A percentile compares a stretch with the other conserved stretches of the same genome.
phyloP scores from a whole-genome alignment of 2,888 invertebrate genomes.

The Argyra leucocephala region DNA sequence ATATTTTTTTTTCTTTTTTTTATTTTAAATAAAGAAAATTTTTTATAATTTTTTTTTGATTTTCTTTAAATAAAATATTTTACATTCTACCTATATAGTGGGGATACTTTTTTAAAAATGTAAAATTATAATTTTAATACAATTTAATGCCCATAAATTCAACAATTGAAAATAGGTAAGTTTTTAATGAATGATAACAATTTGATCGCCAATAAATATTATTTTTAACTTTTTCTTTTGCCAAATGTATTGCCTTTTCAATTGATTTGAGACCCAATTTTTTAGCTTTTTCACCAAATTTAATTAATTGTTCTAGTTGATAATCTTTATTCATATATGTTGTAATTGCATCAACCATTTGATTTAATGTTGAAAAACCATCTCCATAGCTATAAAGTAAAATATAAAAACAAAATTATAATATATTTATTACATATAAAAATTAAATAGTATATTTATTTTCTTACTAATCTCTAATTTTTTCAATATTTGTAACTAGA shows the following conservation, averaged over 20 bases:
- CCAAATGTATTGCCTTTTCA: conserved; percentile 37
- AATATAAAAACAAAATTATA: neutral
- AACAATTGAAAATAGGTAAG: conserved; percentile 38
- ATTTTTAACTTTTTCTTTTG: conserved; percentile 42
- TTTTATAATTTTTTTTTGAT: no score
- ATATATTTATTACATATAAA: neutral
- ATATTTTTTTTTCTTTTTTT: neutral
- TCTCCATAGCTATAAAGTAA: conserved; percentile 45
- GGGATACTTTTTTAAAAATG: neutral
- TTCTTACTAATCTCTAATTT: conserved; percentile 42
- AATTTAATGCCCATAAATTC: conserved; percentile 38
- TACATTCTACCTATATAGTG: neutral
- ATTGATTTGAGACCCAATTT: conserved; percentile 37
- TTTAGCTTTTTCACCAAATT: conserved; percentile 34
- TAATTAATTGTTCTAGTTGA: conserved; percentile 39
- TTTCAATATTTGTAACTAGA: conserved; percentile 40
- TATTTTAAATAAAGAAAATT: no score
- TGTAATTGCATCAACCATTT: conserved; percentile 48
- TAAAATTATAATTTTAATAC: conserved; percentile 18
- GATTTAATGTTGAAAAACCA: conserved; percentile 47
- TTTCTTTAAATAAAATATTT: neutral
- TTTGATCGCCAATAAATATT: conserved; percentile 42
- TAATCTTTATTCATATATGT: conserved; percentile 48
- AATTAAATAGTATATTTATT: accelerated
- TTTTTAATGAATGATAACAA: conserved; percentile 40